Evolutionary conservation across 2,888 invertebrate species (phyloP), one percentile per base, ranked within the genome.

Genomic region (Cartodere bifasciata): DNA sequence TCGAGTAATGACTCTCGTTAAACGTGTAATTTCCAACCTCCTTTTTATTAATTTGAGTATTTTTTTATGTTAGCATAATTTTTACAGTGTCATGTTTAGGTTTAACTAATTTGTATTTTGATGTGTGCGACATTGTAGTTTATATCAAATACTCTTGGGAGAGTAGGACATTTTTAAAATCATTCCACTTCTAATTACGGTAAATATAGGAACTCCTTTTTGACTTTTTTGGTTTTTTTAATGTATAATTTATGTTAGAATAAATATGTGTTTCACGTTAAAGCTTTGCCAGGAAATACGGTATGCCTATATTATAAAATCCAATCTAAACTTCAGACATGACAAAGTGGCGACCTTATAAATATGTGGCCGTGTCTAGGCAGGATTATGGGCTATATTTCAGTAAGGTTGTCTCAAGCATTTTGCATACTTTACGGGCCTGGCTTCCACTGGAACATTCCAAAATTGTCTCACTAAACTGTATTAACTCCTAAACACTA

Each of bases 271-370:
- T n/a, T n/a, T n/a, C n/a, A n/a, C n/a, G n/a, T n/a, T n/a, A n/a
- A n/a, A n/a, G n/a, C n/a, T n/a, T n/a, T n/a, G n/a, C n/a, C n/a
- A n/a, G n/a, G n/a, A n/a, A n/a, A n/a, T n/a, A n/a, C n/a, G n/a
- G n/a, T n/a, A n/a, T n/a, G n/a, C n/a, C n/a, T 57, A 53, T 49
- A 52, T 58, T 56, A 58, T 52, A 55, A 58, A 60, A 60, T 60
- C 58, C 56, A 60, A 60, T 60, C 59, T 60, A 60, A 60, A 60
- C 60, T 60, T 60, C 60, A 58, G 41, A 53, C 48, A 58, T 59
- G 58, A 59, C 56, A 58, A 57, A 59, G 53, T 55, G 53, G 54
- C 52, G 56, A 56, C 57, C 57, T 57, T 58, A 59, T 58, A 58
- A 59, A 58, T 58, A 58, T 58, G 57, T 55, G 55, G 56, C 51